Base-by-base conservation (phyloP, 2,797 vertebrate species). In the Micromesistius poutassou region DNA sequence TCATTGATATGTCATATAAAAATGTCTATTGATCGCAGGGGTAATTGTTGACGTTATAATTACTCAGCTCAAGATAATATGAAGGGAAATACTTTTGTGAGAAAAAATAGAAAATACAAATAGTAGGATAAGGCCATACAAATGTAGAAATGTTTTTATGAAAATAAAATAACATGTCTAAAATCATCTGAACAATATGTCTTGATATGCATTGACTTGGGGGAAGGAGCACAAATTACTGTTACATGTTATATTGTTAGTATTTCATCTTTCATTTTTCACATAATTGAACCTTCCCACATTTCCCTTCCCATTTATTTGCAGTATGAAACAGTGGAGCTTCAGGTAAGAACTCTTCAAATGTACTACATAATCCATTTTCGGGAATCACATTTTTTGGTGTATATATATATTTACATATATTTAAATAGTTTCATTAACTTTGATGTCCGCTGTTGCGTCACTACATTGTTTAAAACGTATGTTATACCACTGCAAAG, bases 311-410 rank as follows among this genome's bases (percentile, higher is more conserved):
- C 82, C 66, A 36, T 88, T 88, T 72, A 86, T 71, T 71, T 33
- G 8, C 30, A 94, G 93, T 94, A 90, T 79, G 79, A 73, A 74
- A 71, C 87, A 33, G 88, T 94, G 74, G 92, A 89, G 70, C 79
- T 94, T 5, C 79, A 82, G 92, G 93, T 93, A 90, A 89, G 84
- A 74, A 22, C 70, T 19, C 2, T 71, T 71, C 30, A 71, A 71
- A 33, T 71, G 30, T 30, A 33, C 6, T 30, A 71, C 1, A 33
- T 71, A 33, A 22, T 71, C 16, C 35, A 73, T 36, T 36, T n/a
- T n/a, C 25, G 4, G 30, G 38, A 73, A 19, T 72, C 2, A 22
- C n/a, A n/a, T 25, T 4, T 35, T 72, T 73, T 73, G 9, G 10
- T 73, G 8, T 71, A 40, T 33, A 4, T 50, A 5, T 14, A 28